Evolutionary conservation across 2,113 vertebrate genomes (phyloP).

Genomic region (Polypterus bichir): DNA sequence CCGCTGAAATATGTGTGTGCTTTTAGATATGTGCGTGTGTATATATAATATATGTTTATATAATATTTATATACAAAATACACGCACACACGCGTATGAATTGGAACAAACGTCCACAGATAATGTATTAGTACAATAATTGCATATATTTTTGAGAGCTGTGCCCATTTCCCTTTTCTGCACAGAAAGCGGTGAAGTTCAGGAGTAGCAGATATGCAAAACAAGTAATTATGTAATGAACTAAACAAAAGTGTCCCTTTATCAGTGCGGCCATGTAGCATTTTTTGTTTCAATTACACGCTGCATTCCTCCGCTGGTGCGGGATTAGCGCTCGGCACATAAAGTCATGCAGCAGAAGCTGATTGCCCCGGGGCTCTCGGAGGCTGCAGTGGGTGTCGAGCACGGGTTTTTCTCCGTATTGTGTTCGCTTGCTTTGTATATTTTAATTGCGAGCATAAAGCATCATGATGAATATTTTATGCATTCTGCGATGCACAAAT

Average conservation of each 20-base stretch:
- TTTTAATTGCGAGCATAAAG: slow-evolving; percentile 8
- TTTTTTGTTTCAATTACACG: slow-evolving; percentile 29
- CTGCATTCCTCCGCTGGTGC: slow-evolving; percentile 28
- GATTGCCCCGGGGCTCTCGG: slow-evolving; percentile 28
- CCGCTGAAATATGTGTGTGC: no score
- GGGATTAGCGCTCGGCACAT: slow-evolving; percentile 10
- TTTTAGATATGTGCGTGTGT: no score
- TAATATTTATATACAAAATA: no score
- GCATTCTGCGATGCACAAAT: no score
- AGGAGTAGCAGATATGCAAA: slow-evolving; percentile 3
- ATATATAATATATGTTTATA: no score
- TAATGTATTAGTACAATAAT: no score
- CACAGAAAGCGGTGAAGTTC: not conserved
- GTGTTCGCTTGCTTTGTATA: slow-evolving; percentile 10
- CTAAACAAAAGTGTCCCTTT: slow-evolving; percentile 6
- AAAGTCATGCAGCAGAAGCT: slow-evolving; percentile 26
- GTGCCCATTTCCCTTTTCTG: no score
- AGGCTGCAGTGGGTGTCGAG: slow-evolving; percentile 21
- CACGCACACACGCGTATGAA: no score
- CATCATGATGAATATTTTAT: not conserved
- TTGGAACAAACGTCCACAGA: no score
- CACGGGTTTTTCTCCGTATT: not conserved
- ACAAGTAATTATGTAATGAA: slow-evolving; percentile 12
- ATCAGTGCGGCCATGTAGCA: slow-evolving; percentile 10
- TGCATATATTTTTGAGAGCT: no score